Base-by-base conservation (phyloP, 2,113 vertebrate genomes). In the Carassius auratus region DNA sequence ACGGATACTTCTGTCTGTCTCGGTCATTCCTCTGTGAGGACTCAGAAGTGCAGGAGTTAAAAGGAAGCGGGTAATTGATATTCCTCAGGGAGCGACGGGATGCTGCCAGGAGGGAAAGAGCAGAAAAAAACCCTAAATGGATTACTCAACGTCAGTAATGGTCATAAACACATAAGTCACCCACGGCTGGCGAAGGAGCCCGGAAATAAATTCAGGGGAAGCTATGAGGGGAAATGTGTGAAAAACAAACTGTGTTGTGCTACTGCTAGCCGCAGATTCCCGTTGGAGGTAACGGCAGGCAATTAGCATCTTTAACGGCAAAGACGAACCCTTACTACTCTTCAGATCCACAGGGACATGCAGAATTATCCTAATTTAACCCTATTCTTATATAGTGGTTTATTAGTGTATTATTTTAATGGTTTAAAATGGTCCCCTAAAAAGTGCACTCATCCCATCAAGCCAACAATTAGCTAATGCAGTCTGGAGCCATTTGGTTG, bases 161-260 rank as follows among this genome's bases (percentile, higher is more conserved):
- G 91, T 91, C 90, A 93, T 94, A 94, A 94, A 95, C 94, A 95
- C 94, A 95, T 95, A 94, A 94, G 94, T 95, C 94, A 95, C 89
- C 48, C 71, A 86, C 84, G 90, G 90, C 86, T 86, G 83, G 87
- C 87, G 88, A 90, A n/a, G 88, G 85, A 91, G 77, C 86, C 59
- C 82, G 90, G 89, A 91, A 94, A 93, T 92, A 91, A 94, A 90
- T 59, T 90, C 89, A 88, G 91, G 87, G 77, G 71, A 84, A 8
- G 86, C 85, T 88, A 52, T 71, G 83, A 82, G 84, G 81, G 86
- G 79, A 57, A 76, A 73, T 71, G 62, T 23, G 42, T 7, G 30
- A 64, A 80, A 61, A 30, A 33, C 26, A 0, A n/a, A 30, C 45
- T 69, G 21, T 12, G 73, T 57, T 26, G 21, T 42, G 33, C 21